phyloP scores from a whole-genome alignment of 2,113 vertebrate genomes.

The Beaufortia kweichowensis region DNA sequence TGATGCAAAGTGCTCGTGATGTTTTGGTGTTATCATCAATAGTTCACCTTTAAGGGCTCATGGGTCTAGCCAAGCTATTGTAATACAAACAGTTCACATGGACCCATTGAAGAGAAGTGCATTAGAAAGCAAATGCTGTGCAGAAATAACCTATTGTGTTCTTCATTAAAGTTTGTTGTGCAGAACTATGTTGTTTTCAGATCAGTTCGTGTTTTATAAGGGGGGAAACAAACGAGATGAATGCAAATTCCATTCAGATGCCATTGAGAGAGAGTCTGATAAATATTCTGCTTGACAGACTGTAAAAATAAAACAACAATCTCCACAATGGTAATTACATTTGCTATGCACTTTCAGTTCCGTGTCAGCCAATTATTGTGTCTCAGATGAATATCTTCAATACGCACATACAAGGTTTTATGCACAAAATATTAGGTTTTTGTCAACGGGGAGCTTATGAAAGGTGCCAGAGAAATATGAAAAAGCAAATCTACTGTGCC shows the following conservation, averaged over 20 bases:
- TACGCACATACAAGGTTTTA: background rate
- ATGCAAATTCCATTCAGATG: background rate
- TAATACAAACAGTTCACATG: too few species aligned
- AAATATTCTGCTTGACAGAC: background rate
- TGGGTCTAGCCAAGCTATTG: too few species aligned
- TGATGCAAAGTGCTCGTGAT: background rate
- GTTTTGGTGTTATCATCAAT: background rate
- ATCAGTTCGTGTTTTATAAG: background rate
- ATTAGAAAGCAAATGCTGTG: too few species aligned
- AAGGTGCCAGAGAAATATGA: background rate
- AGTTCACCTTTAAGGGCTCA: conserved; percentile 37
- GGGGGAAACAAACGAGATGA: background rate
- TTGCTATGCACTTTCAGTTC: background rate
- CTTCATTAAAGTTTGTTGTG: background rate
- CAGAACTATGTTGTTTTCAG: background rate
- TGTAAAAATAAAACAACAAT: background rate
- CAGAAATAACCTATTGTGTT: background rate
- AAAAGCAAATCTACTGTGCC: background rate
- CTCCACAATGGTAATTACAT: background rate
- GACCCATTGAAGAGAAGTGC: too few species aligned
- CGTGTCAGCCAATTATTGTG: background rate
- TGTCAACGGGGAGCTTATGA: background rate
- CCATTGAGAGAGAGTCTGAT: background rate
- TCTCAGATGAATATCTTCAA: background rate
- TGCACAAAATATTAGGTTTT: background rate